phyloP scores from a whole-genome alignment of 2,797 vertebrate species.

The Acipenser transmontanus region DNA sequence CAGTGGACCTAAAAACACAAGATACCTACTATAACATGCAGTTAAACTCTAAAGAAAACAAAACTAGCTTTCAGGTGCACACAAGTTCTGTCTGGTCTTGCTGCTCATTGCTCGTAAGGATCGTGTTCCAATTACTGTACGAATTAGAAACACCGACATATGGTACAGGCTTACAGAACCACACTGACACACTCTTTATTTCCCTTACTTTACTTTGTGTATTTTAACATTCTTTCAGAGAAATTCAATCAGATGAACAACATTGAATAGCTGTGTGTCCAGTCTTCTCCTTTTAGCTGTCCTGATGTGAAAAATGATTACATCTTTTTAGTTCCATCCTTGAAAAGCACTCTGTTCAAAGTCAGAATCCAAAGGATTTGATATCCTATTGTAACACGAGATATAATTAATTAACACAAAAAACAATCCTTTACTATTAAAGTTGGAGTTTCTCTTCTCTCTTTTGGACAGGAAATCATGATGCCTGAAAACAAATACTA shows the following conservation, averaged over 20 bases:
- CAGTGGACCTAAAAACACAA: neutral
- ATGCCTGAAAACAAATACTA: conserved; percentile 50
- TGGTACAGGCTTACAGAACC: conserved; percentile 15
- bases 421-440: conserved; percentile 32
- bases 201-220: neutral
- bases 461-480: conserved; percentile 60
- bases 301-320: neutral
- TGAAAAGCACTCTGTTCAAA: neutral
- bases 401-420: conserved; percentile 34
- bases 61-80: neutral
- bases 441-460: conserved; percentile 31
- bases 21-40: neutral
- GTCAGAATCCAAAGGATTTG: conserved; percentile 12
- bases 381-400: conserved; percentile 35
- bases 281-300: too few species aligned
- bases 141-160: conserved; percentile 36
- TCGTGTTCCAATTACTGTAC: conserved; percentile 37
- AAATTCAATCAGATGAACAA: too few species aligned
- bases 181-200: conserved; percentile 4
- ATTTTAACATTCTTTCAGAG: too few species aligned
- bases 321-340: neutral
- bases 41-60: neutral
- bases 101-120: conserved; percentile 12
- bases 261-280: too few species aligned
- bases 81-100: conserved; percentile 43